Conservation (phyloP, 2,113 vertebrate species). For the Nycticebus coucang region DNA sequence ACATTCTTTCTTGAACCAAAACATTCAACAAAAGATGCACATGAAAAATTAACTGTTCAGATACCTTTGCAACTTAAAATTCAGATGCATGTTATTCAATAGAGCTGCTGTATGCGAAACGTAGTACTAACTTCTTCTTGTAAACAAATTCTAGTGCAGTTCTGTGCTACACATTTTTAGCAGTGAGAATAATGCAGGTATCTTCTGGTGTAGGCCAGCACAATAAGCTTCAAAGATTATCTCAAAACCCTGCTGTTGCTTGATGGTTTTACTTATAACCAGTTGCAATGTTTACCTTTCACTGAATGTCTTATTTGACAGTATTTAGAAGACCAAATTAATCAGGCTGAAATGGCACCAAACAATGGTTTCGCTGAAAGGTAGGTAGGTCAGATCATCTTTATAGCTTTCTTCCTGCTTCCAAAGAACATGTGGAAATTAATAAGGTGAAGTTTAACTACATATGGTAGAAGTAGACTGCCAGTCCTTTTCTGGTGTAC, state of each 20-base stretch:
- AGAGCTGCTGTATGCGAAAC: conserved; percentile 78
- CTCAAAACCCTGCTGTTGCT: conserved; percentile 70
- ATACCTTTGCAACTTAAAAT: conserved; percentile 82
- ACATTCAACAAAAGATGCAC: conserved; percentile 82
- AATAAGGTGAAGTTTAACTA: conserved; percentile 79
- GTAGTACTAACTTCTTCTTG: conserved; percentile 75
- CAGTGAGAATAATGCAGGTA: conserved; percentile 80
- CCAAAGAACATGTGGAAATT: conserved; percentile 81
- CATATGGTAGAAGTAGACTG: conserved; percentile 81
- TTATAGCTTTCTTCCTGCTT: conserved; percentile 78
- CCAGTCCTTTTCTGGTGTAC: conserved; percentile 82
- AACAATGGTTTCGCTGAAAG: conserved; percentile 59
- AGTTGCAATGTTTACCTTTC: conserved; percentile 64
- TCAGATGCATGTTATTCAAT: conserved; percentile 78
- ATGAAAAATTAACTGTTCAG: conserved; percentile 83
- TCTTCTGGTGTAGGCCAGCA: conserved; percentile 80
- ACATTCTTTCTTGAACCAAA: conserved; percentile 82
- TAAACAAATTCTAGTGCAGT: conserved; percentile 79
- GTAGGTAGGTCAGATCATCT: conserved; percentile 58
- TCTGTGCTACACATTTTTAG: conserved; percentile 80
- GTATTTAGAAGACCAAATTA: conserved; percentile 62
- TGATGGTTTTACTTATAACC: conserved; percentile 57
- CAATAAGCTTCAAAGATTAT: conserved; percentile 57
- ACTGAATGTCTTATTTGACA: conserved; percentile 55
- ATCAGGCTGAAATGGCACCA: conserved; percentile 72